Evolutionary conservation across 2,888 invertebrate species (phyloP), one percentile per base, ranked within the genome.

Genomic region (Aphodius granarius): DNA sequence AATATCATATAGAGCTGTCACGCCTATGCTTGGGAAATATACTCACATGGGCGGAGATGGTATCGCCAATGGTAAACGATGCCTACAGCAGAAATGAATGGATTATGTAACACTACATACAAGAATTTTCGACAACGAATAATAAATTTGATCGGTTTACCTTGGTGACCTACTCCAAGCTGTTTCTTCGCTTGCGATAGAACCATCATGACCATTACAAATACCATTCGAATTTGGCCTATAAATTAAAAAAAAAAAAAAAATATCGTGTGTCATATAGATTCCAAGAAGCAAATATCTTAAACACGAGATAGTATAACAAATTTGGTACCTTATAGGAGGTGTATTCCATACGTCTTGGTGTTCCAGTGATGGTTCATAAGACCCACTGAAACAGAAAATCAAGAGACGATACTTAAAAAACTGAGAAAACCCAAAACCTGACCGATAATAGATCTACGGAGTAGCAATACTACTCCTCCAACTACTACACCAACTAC

Each of bases 261-360:
- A 23, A 5, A 23, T 23, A 23, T 23, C 23, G 6, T 23, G n/a
- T n/a, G n/a, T n/a, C 3, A 66, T 15, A 66, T 21, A 66, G 16
- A 15, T 17, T 66, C 3, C 21, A 16, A 15, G 17, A 66, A 66
- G 13, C 3, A 66, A 66, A 17, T 15, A 16, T 66, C 23, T 6
- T 23, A 4, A 23, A 23, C 6, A 4, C 4, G 23, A 6, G 23
- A 4, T 23, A 5, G 23, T 23, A 6, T 20, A 16, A 66, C 13
- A 66, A 17, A 17, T 3, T 66, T 20, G 13, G 16, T 62, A 72
- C 72, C 72, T 43, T 17, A 18, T 15, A 17, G n/a, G 17, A 17
- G 72, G 72, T n/a, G 72, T 62, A 13, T 20, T 63, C 72, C 72
- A 72, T 13, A 72, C 19, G 9, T 20, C 63, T 63, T 72, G 72